A percentile compares a stretch with the other conserved stretches of the same genome.
Evolutionary conservation across 2,888 invertebrate species (phyloP).

Genomic region (Nezara viridula): DNA sequence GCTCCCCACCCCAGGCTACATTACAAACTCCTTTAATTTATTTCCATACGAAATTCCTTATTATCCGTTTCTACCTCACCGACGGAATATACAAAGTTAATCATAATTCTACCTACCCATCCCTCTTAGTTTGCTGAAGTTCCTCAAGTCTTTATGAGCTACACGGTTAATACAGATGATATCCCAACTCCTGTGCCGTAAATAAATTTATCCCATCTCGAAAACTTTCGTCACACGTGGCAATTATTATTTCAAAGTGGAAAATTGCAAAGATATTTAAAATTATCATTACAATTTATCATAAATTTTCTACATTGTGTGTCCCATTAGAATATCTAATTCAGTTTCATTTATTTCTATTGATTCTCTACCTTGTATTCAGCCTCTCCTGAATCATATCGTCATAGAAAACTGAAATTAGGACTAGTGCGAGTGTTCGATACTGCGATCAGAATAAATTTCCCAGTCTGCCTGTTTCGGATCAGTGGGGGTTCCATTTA

Average conservation of each 20-base stretch:
- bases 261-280: no score
- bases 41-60: constrained; percentile 9
- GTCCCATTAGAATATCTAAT: no score
- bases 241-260: neutral
- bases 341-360: no score
- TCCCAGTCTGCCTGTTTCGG: no score
- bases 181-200: neutral
- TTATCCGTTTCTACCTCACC: neutral
- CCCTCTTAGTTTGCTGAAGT: neutral
- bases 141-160: neutral
- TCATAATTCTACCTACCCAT: neutral
- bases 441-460: no score
- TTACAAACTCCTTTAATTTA: constrained; percentile 9
- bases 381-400: no score
- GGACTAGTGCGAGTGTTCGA: no score
- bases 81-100: neutral
- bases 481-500: no score
- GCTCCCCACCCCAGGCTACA: neutral
- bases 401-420: no score
- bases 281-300: no score
- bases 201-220: neutral
- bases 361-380: no score
- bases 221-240: neutral
- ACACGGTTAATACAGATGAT: neutral
- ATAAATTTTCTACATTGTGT: no score